These are phyloP conservation scores for Fulmarus glacialis DNA, from an alignment of 2,113 vertebrate genomes.

Conservation along the genomic window DNA sequence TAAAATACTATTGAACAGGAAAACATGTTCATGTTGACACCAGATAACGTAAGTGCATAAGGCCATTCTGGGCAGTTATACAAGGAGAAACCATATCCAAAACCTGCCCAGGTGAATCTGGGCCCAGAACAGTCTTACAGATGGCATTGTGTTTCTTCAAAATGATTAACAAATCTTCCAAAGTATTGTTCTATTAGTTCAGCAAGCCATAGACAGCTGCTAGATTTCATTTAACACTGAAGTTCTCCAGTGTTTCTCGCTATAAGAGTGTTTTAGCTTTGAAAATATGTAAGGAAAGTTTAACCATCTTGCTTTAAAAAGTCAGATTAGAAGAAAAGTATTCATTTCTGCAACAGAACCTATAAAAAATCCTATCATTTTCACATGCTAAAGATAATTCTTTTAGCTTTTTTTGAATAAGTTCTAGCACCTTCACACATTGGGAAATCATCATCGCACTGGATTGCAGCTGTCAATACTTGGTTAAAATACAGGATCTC, in stretches of 20 bases:
- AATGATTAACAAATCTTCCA: neutral
- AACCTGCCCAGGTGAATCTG: neutral
- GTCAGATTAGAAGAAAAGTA: neutral
- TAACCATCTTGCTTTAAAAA: neutral
- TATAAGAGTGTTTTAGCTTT: neutral
- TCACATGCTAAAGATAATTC: neutral
- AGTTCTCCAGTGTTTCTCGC: neutral
- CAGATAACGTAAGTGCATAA: neutral
- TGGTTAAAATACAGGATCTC: neutral
- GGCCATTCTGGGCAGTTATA: neutral
- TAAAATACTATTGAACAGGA: neutral
- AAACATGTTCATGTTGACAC: neutral
- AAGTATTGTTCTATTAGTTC: neutral
- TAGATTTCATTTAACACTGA: neutral
- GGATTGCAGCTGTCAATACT: neutral
- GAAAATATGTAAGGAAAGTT: neutral
- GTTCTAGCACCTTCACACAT: neutral
- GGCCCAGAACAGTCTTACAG: neutral
- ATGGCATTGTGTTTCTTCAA: neutral
- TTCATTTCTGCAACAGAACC: neutral
- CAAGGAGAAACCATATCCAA: neutral
- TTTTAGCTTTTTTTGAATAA: neutral
- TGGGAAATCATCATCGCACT: neutral
- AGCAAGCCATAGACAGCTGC: neutral
- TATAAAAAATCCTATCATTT: fast-evolving